A percentile compares a stretch with the other conserved stretches of the same genome.
phyloP scores from a whole-genome alignment of 2,113 vertebrate genomes.

The Anoplopoma fimbria region DNA sequence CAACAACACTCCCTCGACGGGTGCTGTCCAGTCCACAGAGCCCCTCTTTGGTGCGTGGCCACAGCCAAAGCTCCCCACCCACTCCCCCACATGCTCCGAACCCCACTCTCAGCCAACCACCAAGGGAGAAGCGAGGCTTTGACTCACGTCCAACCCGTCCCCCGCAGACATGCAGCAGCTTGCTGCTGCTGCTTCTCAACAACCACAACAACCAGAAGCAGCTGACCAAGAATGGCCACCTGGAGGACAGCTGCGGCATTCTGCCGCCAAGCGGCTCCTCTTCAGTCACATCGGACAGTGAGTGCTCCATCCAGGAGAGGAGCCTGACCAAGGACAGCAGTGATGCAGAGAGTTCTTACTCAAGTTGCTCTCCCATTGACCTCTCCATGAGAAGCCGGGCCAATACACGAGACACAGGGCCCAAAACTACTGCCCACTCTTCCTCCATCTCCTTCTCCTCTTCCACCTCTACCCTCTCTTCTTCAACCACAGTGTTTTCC shows the following conservation, averaged over 20 bases:
- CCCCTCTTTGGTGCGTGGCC: constrained; percentile 82
- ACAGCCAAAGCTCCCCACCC: constrained; percentile 75
- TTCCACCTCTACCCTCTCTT: constrained; percentile 77
- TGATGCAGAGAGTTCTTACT: constrained; percentile 95
- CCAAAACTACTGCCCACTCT: constrained; percentile 46
- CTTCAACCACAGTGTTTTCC: constrained; percentile 53
- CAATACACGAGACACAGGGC: constrained; percentile 80
- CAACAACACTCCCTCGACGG: constrained; percentile 83
- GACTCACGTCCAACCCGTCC: constrained; percentile 88
- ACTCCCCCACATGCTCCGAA: constrained; percentile 76
- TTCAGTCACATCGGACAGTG: constrained; percentile 90
- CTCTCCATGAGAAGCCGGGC: constrained; percentile 91
- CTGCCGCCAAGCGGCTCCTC: constrained; percentile 88
- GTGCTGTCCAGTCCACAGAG: constrained; percentile 81
- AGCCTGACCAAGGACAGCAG: constrained; percentile 95
- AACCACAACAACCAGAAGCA: constrained; percentile 92
- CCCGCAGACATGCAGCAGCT: constrained; percentile 91
- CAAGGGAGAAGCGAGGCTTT: constrained; percentile 87
- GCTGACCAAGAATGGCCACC: constrained; percentile 86
- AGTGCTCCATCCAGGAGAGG: constrained; percentile 92
- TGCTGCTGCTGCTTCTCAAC: constrained; percentile 95
- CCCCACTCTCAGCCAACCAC: constrained; percentile 68
- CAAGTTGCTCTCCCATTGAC: constrained; percentile 96
- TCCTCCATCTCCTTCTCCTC: constrained; percentile 66
- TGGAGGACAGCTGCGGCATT: constrained; percentile 84